Conservation (phyloP, 2,888 invertebrate species). For the Melanargia galathea region DNA sequence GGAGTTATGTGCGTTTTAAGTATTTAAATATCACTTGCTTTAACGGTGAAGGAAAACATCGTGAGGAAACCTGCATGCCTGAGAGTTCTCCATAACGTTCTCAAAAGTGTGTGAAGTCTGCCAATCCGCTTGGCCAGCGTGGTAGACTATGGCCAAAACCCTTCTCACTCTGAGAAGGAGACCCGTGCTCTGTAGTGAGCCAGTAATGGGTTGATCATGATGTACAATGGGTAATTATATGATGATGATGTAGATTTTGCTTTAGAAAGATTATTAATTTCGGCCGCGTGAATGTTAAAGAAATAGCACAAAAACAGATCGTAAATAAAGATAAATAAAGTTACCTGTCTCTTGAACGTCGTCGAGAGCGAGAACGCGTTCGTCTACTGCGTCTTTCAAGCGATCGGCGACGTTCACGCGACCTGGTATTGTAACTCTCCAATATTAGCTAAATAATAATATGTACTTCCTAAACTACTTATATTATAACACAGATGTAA, state of each 20-base stretch:
- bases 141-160: too few species aligned
- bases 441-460: conserved; percentile 19
- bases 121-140: too few species aligned
- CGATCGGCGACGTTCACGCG: conserved; percentile 78
- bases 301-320: conserved; percentile 15
- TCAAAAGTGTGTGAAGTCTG: too few species aligned
- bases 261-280: background rate
- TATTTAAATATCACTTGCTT: too few species aligned
- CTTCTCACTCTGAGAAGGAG: too few species aligned
- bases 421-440: conserved; percentile 54
- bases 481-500: background rate
- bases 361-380: conserved; percentile 74
- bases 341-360: conserved; percentile 78
- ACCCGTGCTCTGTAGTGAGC: too few species aligned
- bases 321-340: conserved; percentile 37
- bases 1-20: too few species aligned
- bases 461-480: background rate
- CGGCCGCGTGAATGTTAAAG: background rate
- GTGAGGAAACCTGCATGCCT: too few species aligned
- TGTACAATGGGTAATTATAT: too few species aligned
- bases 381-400: conserved; percentile 73
- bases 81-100: too few species aligned
- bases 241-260: background rate
- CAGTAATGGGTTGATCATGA: too few species aligned
- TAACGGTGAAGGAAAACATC: too few species aligned